Base-by-base conservation (phyloP, 2,113 vertebrate genomes). In the Urocynchramus pylzowi region DNA sequence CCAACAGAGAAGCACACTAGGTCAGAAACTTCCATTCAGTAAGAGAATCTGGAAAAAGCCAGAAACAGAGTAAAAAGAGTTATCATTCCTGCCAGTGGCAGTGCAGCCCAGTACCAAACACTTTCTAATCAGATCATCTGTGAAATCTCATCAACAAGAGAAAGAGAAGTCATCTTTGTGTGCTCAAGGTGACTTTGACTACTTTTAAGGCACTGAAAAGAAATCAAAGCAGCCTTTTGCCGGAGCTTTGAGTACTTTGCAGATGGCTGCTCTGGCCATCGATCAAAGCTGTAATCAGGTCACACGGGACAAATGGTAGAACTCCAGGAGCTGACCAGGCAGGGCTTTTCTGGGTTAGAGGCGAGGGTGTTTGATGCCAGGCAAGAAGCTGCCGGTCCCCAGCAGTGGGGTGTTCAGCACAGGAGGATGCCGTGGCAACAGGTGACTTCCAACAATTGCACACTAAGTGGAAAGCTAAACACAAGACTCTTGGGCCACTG, bases 221-320 rank as follows among this genome's bases (percentile, higher is more conserved):
- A 68, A 92, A 83, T 69, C 53, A 68, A 76, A 94, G 74, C 64
- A 85, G 61, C n/a, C 61, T 85, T 89, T 94, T 91, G 84, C 82
- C 49, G n/a, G 60, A 91, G 45, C 59, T 47, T 63, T 69, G 91
- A 74, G 56, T 76, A 18, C 65, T 91, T 85, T 73, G 85, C 90
- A 95, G 94, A 79, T 95, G 78, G 87, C 75, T 91, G 53, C 82
- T 91, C 85, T 91, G 85, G 88, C 70, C 75, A 57, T 76, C 0
- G 30, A 76, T 95, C 94, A 95, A 65, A 73, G 81, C 33, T 84
- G 6, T 59, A 90, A 87, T 76, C 63, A 28, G 90, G 92, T 82
- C 78, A 69, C 53, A 50, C 0, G 0, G 68, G 69, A 93, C 87
- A 94, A 91, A 63, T 45, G 77, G 77, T 65, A 12, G n/a, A 65